These are phyloP conservation scores for Rhagophthalmus giganteus DNA, from an alignment of 2,888 invertebrate genomes.

Conservation along the genomic window DNA sequence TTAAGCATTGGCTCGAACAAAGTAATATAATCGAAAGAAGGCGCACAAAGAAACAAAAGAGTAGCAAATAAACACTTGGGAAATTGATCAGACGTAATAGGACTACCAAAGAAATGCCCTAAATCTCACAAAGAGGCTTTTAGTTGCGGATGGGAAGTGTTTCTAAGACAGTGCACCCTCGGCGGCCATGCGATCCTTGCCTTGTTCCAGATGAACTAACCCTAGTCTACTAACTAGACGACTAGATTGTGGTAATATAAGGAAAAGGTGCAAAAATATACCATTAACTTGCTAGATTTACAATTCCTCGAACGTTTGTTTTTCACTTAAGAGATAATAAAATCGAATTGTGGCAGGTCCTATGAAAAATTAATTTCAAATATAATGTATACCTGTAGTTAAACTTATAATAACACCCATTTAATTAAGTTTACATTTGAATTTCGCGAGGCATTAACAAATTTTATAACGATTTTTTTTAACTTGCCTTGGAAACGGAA, in stretches of 20 bases:
- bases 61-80: slow-evolving; percentile 34
- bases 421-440: no score
- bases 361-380: no score
- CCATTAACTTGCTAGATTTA: slow-evolving; percentile 18
- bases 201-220: slow-evolving; percentile 28
- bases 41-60: slow-evolving; percentile 26
- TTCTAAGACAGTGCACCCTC: slow-evolving; percentile 27
- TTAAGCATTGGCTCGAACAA: slow-evolving; percentile 14
- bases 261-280: slow-evolving; percentile 25
- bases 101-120: slow-evolving; percentile 30
- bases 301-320: slow-evolving; percentile 18
- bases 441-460: no score
- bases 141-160: slow-evolving; percentile 32
- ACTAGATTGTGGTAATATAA: slow-evolving; percentile 26
- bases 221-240: slow-evolving; percentile 13
- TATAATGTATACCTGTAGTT: no score
- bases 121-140: slow-evolving; percentile 34
- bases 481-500: no score
- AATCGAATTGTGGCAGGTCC: no score
- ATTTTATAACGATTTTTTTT: no score
- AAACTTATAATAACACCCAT: no score
- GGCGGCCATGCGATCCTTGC: slow-evolving; percentile 25
- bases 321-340: slow-evolving; percentile 21
- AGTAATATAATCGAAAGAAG: slow-evolving; percentile 26
- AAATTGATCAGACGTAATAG: slow-evolving; percentile 32